These are phyloP conservation scores for Gymnodraco acuticeps DNA, from an alignment of 2,797 vertebrate species.

Conservation along the genomic window DNA sequence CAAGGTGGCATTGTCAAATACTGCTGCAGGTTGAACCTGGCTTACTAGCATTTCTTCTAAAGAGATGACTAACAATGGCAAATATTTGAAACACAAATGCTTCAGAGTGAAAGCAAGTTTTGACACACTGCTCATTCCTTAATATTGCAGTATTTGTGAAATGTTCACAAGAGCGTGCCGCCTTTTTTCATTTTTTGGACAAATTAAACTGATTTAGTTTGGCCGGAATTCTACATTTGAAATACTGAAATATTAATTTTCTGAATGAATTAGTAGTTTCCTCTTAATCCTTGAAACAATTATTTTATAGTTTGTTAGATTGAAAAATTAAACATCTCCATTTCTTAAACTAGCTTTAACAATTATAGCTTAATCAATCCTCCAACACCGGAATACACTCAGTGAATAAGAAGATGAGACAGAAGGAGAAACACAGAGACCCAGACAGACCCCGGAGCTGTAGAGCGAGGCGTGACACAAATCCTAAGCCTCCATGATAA, in stretches of 20 bases:
- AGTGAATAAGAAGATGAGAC: background rate
- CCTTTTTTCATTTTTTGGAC: background rate
- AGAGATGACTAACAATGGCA: background rate
- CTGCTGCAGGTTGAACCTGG: background rate
- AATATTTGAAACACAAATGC: background rate
- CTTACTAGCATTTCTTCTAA: background rate
- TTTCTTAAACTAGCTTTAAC: background rate
- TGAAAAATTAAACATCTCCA: background rate
- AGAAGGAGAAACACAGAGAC: background rate
- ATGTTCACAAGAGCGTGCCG: no score
- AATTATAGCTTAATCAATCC: background rate
- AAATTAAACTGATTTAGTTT: background rate
- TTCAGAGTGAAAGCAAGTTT: background rate
- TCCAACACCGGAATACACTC: background rate
- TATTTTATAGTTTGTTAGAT: background rate
- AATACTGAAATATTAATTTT: background rate
- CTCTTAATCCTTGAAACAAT: background rate
- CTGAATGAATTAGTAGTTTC: background rate
- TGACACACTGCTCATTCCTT: background rate
- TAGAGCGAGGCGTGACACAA: constrained; percentile 5
- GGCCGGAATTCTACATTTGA: background rate
- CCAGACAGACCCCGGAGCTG: constrained; percentile 6
- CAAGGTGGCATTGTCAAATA: no score
- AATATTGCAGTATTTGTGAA: background rate
- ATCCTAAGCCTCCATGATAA: constrained; percentile 34